These are phyloP conservation scores for Bufotes viridis DNA, from an alignment of 2,797 vertebrate genomes.

Conservation along the genomic window DNA sequence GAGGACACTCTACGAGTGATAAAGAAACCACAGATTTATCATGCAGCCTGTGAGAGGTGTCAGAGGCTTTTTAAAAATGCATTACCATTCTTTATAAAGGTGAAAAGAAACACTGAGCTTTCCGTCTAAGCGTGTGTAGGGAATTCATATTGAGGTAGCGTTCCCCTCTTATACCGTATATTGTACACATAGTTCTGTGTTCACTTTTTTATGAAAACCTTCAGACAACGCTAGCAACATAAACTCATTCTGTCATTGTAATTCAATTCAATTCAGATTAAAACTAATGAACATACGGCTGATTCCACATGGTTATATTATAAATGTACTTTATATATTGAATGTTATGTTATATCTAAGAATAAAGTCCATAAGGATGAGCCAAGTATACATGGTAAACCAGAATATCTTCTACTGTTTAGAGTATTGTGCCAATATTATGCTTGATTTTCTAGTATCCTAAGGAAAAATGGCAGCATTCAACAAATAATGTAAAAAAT, in stretches of 20 bases:
- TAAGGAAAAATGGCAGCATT: too few relatives aligned
- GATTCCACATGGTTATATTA: not conserved
- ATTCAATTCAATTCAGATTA: not conserved
- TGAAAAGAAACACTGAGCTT: not conserved
- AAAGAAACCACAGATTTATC: conserved; percentile 36
- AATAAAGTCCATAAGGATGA: too few relatives aligned
- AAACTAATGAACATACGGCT: not conserved
- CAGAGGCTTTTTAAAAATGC: conserved; percentile 37
- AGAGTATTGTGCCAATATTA: too few relatives aligned
- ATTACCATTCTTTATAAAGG: conserved; percentile 37
- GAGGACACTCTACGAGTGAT: conserved; percentile 34
- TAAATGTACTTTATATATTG: not conserved
- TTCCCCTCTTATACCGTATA: not conserved
- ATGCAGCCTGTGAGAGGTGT: conserved; percentile 33
- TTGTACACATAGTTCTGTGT: not conserved
- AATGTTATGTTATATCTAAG: too few relatives aligned
- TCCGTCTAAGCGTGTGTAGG: not conserved
- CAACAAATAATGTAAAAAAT: too few relatives aligned
- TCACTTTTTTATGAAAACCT: conserved; percentile 1
- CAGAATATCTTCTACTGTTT: too few relatives aligned
- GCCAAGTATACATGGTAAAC: too few relatives aligned
- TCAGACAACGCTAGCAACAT: not conserved
- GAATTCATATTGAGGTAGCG: conserved; percentile 15
- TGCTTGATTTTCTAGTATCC: too few relatives aligned
- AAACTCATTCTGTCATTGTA: not conserved